A percentile compares a stretch with the other conserved stretches of the same genome.
Evolutionary conservation across 2,113 vertebrate species (phyloP).

Genomic region (Turnix velox): DNA sequence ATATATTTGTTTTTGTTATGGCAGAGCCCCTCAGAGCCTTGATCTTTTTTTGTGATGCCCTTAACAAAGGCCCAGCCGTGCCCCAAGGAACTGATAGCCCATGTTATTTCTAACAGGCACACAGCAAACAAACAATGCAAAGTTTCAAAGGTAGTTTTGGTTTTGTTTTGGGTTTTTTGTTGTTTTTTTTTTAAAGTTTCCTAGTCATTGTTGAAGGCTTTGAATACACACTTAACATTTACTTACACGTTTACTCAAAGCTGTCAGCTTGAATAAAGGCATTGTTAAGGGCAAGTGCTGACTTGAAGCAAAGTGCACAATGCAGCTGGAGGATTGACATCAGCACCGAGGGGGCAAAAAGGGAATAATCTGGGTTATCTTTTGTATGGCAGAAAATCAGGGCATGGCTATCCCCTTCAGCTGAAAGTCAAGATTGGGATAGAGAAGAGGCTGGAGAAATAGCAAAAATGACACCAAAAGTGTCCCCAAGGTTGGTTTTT

Average conservation of each 20-base stretch:
- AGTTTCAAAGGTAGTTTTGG: slow-evolving; percentile 37
- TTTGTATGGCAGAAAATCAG: slow-evolving; percentile 11
- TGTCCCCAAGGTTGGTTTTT: not conserved
- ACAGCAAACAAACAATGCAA: slow-evolving; percentile 44
- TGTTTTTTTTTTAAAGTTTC: slow-evolving; percentile 25
- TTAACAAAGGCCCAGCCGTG: slow-evolving; percentile 23
- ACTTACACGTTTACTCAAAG: slow-evolving; percentile 42
- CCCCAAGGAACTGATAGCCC: slow-evolving; percentile 50
- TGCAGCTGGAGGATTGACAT: slow-evolving; percentile 2
- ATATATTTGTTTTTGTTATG: slow-evolving; percentile 29
- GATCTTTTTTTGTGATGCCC: slow-evolving; percentile 30
- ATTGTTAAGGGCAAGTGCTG: slow-evolving; percentile 33
- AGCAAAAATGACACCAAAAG: not conserved
- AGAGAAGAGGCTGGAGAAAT: not conserved
- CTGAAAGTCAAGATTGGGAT: not conserved
- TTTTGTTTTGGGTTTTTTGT: no score
- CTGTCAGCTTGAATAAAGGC: slow-evolving; percentile 52
- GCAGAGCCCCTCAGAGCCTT: slow-evolving; percentile 3
- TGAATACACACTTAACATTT: slow-evolving; percentile 53
- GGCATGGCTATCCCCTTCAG: not conserved
- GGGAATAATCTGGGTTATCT: slow-evolving; percentile 20
- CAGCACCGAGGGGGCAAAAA: not conserved
- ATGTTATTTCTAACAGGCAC: slow-evolving; percentile 47
- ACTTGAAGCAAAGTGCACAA: slow-evolving; percentile 33
- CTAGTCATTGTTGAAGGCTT: slow-evolving; percentile 44